Base-by-base conservation (phyloP, 2,113 vertebrate species). In the Uropsilus gracilis region DNA sequence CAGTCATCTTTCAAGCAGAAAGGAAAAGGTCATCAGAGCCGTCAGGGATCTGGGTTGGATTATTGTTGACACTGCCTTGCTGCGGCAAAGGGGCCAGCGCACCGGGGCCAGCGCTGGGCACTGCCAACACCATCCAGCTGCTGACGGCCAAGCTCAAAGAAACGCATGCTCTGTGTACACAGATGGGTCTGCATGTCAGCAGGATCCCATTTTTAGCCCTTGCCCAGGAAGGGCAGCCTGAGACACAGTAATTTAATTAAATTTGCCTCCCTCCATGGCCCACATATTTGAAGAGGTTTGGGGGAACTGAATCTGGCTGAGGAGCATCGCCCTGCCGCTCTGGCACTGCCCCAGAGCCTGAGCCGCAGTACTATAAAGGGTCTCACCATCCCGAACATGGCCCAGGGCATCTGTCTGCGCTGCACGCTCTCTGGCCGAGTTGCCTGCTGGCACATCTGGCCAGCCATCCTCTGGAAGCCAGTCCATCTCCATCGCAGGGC, bases 221-320 rank as follows among this genome's bases (percentile, higher is more conserved):
- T 91, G 81, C 81, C 72, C 77, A 76, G 72, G 66, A 91, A 85
- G 87, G 89, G 68, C 84, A 61, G 94, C 90, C 76, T 69, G 44
- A 32, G 9, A 93, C 83, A 86, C 34, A 78, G 94, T 96, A 91
- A 97, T 97, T 97, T 92, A 97, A 97, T 97, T 97, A 95, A 72
- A 96, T 95, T 66, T 89, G 94, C 94, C 90, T 94, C 93, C 90
- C 95, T 95, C 81, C 26, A 26, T 83, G 91, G 90, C 94, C 96
- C 77, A 75, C 90, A 69, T 94, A 91, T 92, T 91, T 94, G 90
- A 88, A 88, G 76, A 93, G 88, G 85, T 97, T 93, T 94, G 34
- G 68, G 90, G 76, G 50, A 57, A 90, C 86, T 95, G 90, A 91
- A 80, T 96, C 90, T 94, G 95, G 94, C 93, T 85, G 89, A 95